Evolutionary conservation across 2,888 invertebrate genomes (phyloP).

Genomic region (Apodemia duryi): DNA sequence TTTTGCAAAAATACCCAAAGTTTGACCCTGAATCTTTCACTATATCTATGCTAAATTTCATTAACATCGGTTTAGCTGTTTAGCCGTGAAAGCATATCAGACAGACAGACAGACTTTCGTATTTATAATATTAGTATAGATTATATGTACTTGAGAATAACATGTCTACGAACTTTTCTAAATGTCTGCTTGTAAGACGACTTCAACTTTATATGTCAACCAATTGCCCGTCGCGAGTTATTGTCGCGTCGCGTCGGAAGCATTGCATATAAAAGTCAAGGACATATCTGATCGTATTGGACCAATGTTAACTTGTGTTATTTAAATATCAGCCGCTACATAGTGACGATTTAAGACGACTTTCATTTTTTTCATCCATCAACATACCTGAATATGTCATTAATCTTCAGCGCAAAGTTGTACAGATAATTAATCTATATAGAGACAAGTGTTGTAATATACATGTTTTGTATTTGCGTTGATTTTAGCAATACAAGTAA

Average conservation of each 20-base stretch:
- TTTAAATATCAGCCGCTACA: constrained; percentile 65
- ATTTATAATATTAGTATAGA: no score
- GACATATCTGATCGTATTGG: constrained; percentile 56
- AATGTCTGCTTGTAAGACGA: constrained; percentile 15
- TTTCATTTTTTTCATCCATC: constrained; percentile 54
- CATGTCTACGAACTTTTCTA: not conserved
- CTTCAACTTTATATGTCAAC: constrained; percentile 26
- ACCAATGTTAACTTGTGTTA: constrained; percentile 78
- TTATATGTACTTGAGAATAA: not conserved
- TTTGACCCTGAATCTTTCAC: no score
- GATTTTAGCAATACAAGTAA: no score
- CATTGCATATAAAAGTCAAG: constrained; percentile 72
- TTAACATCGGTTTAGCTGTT: no score
- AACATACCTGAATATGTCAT: constrained; percentile 25
- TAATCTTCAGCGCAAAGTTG: constrained; percentile 18
- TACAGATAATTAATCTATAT: not conserved
- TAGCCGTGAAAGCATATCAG: no score
- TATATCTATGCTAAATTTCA: no score
- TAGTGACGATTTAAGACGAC: constrained; percentile 54
- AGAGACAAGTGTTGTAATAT: not conserved
- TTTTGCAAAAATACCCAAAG: no score
- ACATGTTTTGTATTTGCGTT: no score
- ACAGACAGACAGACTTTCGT: no score
- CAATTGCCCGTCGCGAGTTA: constrained; percentile 43
- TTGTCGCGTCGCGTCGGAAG: constrained; percentile 74